phyloP scores from a whole-genome alignment of 2,113 vertebrate genomes.

The Neotragus moschatus region DNA sequence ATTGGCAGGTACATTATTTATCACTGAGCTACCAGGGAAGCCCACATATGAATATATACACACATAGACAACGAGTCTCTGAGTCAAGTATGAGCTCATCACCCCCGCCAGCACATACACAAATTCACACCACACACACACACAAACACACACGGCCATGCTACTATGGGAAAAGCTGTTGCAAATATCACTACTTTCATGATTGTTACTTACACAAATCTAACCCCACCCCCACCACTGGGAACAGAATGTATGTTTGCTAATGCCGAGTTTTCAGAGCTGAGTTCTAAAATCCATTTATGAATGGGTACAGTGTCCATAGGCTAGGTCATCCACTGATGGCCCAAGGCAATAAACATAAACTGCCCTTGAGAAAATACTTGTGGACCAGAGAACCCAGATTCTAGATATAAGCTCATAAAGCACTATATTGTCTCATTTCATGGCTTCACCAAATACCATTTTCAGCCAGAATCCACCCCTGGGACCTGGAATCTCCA shows the following conservation, averaged over 20 bases:
- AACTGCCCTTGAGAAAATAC: no score
- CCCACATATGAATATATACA: fast-evolving
- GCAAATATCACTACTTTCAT: neutral
- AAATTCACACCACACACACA: fast-evolving
- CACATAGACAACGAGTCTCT: neutral
- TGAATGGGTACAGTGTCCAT: neutral
- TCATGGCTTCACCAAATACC: neutral
- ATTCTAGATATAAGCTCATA: neutral
- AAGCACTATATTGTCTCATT: neutral
- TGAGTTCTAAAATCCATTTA: neutral
- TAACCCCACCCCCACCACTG: neutral
- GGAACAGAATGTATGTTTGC: neutral
- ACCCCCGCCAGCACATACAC: no score
- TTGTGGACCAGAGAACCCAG: neutral
- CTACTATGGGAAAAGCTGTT: neutral
- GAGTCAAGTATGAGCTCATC: no score
- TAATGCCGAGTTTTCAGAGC: neutral
- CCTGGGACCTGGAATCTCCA: neutral
- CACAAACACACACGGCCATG: fast-evolving
- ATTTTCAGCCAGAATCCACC: neutral
- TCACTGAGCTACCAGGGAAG: neutral
- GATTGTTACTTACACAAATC: neutral
- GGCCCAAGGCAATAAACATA: neutral
- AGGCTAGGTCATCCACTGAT: neutral
- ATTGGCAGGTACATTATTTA: neutral